Evolutionary conservation across 35 echinoderm and acorn worm species (phyloP).

Genomic region (Patiria miniata): DNA sequence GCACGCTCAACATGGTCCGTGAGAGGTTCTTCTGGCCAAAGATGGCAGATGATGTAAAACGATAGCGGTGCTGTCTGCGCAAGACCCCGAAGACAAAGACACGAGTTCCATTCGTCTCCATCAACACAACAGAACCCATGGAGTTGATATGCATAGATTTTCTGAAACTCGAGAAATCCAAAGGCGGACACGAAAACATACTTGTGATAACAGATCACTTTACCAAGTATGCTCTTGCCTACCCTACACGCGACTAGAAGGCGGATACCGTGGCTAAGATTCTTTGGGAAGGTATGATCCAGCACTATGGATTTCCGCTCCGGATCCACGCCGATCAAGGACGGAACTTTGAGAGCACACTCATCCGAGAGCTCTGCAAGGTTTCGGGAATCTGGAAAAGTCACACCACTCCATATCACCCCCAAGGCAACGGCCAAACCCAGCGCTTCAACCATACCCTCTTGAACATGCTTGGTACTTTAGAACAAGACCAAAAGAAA

Average conservation of each 20-base stretch:
- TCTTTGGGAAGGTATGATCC: not conserved
- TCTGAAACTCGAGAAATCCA: not conserved
- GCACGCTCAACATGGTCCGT: constrained; percentile 16
- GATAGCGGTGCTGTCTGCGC: constrained; percentile 3
- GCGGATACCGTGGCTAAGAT: constrained; percentile 6
- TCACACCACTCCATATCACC: constrained; percentile 41
- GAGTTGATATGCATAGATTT: constrained; percentile 59
- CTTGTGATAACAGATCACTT: constrained; percentile 61
- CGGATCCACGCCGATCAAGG: constrained; percentile 61
- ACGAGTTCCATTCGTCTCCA: not conserved
- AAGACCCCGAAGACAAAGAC: not conserved
- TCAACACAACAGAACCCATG: constrained; percentile 6
- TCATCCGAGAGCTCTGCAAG: constrained; percentile 40
- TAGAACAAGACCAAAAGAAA: no score
- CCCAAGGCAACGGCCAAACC: constrained; percentile 52
- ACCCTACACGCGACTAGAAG: not conserved
- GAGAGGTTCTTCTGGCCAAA: constrained; percentile 26
- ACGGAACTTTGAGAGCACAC: constrained; percentile 43
- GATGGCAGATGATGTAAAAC: not conserved
- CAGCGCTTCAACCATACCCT: no score
- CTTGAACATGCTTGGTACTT: no score
- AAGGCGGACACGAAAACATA: constrained; percentile 36
- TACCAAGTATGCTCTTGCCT: not conserved
- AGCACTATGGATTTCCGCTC: constrained; percentile 36
- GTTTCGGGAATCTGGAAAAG: constrained; percentile 51